A percentile compares a stretch with the other conserved stretches of the same genome.
Evolutionary conservation across 2,113 vertebrate genomes (phyloP).

Genomic region (Scolopax mira): DNA sequence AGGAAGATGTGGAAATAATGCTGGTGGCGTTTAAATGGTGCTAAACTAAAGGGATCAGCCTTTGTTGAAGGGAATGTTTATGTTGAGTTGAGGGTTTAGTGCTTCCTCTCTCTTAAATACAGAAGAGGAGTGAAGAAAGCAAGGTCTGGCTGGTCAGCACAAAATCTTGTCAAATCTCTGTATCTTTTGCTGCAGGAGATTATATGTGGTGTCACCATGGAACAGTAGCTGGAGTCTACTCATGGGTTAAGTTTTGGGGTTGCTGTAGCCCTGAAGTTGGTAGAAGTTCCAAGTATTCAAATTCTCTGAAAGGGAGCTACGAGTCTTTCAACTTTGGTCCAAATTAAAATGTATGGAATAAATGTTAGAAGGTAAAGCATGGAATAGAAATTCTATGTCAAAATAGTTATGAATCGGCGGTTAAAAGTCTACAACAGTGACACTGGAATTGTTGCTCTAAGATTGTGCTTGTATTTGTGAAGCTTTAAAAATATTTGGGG

Average conservation of each 20-base stretch:
- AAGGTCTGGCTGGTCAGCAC: background rate
- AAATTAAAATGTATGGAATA: background rate
- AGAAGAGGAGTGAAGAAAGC: background rate
- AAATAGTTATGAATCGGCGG: background rate
- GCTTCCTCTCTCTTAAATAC: background rate
- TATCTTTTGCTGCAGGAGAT: background rate
- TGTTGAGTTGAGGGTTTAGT: background rate
- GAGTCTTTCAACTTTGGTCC: background rate
- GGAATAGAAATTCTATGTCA: background rate
- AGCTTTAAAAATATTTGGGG: background rate
- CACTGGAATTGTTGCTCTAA: background rate
- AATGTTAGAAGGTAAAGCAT: background rate
- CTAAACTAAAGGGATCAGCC: background rate
- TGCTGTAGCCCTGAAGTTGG: background rate
- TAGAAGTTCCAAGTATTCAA: background rate
- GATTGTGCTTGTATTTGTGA: background rate
- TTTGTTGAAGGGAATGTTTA: background rate
- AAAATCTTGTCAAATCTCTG: background rate
- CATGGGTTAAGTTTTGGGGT: background rate
- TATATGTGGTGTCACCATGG: background rate
- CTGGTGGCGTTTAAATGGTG: background rate
- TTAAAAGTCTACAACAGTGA: background rate
- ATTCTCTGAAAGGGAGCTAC: background rate
- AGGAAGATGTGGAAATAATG: conserved; percentile 8
- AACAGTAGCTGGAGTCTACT: background rate